Conservation (phyloP, 1,140 invertebrate genomes). For the Heliconius himera region DNA sequence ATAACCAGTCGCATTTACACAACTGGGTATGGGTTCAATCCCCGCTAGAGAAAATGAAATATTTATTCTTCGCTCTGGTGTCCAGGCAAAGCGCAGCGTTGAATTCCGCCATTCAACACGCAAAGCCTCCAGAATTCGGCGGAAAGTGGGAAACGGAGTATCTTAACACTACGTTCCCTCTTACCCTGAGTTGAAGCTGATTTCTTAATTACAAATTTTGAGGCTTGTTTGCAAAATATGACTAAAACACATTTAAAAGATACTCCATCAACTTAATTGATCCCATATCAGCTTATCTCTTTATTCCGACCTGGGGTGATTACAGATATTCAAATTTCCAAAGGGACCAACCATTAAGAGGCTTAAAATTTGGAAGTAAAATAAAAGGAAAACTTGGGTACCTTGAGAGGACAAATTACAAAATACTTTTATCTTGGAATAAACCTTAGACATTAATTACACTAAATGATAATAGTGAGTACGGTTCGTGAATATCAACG, state of each 20-base stretch:
- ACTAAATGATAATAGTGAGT: conserved; percentile 6
- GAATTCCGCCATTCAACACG: no score
- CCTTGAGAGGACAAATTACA: conserved; percentile 14
- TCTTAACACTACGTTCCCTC: no score
- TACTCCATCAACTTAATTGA: conserved; percentile 19
- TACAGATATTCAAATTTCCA: conserved; percentile 23
- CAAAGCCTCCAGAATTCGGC: no score
- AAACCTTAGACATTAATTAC: conserved; percentile 15
- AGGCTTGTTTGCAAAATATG: neutral
- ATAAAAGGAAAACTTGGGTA: conserved; percentile 19
- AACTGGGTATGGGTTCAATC: no score
- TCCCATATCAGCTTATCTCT: conserved; percentile 26
- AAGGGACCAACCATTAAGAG: conserved; percentile 13
- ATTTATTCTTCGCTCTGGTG: no score
- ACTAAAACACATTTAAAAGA: neutral
- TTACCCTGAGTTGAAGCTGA: no score
- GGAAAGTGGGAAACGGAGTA: no score
- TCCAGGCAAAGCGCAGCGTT: no score
- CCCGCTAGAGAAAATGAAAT: no score
- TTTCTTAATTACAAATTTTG: neutral
- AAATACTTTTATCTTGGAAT: conserved; percentile 13
- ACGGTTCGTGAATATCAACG: neutral
- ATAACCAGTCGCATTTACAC: no score
- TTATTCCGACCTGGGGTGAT: conserved; percentile 18
- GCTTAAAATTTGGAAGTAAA: conserved; percentile 21